phyloP scores from a whole-genome alignment of 2,888 invertebrate genomes.

The Boloria selene region DNA sequence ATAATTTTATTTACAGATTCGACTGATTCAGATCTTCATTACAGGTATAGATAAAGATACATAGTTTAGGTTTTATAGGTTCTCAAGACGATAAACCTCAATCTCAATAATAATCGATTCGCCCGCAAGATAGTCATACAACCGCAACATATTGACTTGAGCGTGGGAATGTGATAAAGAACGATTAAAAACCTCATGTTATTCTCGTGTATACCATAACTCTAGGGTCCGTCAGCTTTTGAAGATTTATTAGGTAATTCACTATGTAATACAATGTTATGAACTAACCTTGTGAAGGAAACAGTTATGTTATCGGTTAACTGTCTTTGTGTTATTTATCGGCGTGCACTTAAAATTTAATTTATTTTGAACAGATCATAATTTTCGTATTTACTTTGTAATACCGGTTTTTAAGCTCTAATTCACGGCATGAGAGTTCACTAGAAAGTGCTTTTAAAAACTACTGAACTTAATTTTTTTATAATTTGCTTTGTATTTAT shows the following conservation, averaged over 20 bases:
- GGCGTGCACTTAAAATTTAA: conserved; percentile 10
- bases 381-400: conserved; percentile 8
- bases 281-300: conserved; percentile 2
- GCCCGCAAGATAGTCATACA: conserved; percentile 39
- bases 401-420: too few species aligned
- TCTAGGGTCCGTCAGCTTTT: conserved; percentile 12
- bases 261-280: conserved; percentile 8
- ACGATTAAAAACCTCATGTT: conserved; percentile 17
- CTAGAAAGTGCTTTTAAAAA: too few species aligned
- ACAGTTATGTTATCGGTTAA: conserved; percentile 12
- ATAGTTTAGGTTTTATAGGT: conserved; percentile 8
- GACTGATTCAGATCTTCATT: too few species aligned
- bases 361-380: conserved; percentile 11
- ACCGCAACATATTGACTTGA: conserved; percentile 42
- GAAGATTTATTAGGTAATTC: conserved; percentile 24
- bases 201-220: conserved; percentile 16
- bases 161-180: conserved; percentile 41
- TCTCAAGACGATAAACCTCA: conserved; percentile 38
- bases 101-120: conserved; percentile 45
- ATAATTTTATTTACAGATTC: too few species aligned
- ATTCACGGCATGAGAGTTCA: too few species aligned
- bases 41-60: too few species aligned
- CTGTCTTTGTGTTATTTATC: conserved; percentile 7
- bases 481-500: too few species aligned
- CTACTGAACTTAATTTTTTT: too few species aligned